phyloP scores from a whole-genome alignment of 2,797 vertebrate species.

The Acropternis orthonyx region DNA sequence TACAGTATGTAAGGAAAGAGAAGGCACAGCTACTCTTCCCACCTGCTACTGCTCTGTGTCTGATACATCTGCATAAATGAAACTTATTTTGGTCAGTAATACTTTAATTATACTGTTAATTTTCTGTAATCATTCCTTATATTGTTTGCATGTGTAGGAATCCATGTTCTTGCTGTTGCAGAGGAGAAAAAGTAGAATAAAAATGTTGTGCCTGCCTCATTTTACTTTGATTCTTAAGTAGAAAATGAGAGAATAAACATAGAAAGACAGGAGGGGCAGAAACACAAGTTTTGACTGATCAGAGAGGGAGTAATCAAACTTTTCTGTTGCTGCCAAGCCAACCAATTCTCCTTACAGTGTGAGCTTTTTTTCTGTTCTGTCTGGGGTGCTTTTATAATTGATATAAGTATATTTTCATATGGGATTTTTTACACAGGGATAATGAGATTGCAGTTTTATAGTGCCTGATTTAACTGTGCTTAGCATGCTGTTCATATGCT shows the following conservation, averaged over 20 bases:
- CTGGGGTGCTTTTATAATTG: neutral
- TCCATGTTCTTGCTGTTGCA: neutral
- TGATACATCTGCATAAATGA: neutral
- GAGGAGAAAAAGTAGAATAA: neutral
- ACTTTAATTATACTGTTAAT: neutral
- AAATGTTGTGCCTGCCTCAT: neutral
- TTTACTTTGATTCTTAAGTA: neutral
- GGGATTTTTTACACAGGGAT: neutral
- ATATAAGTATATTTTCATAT: neutral
- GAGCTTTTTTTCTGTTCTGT: fast-evolving
- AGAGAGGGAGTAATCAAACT: neutral
- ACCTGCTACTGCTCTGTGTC: neutral
- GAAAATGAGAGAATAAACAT: neutral
- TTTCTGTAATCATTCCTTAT: neutral
- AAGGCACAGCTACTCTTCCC: neutral
- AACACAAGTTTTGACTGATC: neutral
- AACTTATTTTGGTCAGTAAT: neutral
- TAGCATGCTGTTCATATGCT: neutral
- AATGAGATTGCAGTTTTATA: neutral
- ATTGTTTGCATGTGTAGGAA: neutral
- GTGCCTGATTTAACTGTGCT: neutral
- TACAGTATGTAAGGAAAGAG: neutral
- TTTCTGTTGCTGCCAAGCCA: neutral
- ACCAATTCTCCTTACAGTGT: neutral
- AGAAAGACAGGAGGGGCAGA: neutral